These are phyloP conservation scores for Raja brachyura DNA, from an alignment of 2,113 vertebrate species.

Conservation along the genomic window DNA sequence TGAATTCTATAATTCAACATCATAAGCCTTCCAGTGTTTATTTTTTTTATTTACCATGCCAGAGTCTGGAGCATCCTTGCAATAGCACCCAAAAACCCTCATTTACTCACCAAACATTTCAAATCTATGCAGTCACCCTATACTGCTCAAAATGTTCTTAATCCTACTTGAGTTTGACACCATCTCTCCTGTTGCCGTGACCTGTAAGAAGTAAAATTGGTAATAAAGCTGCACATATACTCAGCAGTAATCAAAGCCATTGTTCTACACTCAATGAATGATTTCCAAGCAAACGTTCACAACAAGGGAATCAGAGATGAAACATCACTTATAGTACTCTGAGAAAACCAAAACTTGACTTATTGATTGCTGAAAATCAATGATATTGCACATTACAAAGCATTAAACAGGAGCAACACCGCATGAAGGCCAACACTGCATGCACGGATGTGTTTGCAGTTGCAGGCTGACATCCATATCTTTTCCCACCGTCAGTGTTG, in stretches of 20 bases:
- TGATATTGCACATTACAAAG: neutral
- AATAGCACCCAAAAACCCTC: neutral
- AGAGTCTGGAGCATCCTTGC: neutral
- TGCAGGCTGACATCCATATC: neutral
- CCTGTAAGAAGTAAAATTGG: neutral
- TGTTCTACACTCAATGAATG: neutral
- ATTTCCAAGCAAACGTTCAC: neutral
- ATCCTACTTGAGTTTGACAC: neutral
- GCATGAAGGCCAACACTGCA: neutral
- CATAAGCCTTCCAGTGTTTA: neutral
- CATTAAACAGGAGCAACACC: neutral
- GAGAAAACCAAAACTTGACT: neutral
- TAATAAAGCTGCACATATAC: neutral
- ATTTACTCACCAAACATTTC: neutral
- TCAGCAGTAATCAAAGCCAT: neutral
- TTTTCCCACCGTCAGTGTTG: neutral
- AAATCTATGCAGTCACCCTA: neutral
- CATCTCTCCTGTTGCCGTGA: neutral
- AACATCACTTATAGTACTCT: neutral
- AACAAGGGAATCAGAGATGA: neutral
- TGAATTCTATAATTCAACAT: no score
- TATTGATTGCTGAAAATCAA: neutral
- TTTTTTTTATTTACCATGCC: neutral
- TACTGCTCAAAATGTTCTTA: neutral
- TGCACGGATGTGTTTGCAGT: neutral